These are phyloP conservation scores for Stenoptilia bipunctidactyla DNA, from an alignment of 2,888 invertebrate species.

Conservation along the genomic window DNA sequence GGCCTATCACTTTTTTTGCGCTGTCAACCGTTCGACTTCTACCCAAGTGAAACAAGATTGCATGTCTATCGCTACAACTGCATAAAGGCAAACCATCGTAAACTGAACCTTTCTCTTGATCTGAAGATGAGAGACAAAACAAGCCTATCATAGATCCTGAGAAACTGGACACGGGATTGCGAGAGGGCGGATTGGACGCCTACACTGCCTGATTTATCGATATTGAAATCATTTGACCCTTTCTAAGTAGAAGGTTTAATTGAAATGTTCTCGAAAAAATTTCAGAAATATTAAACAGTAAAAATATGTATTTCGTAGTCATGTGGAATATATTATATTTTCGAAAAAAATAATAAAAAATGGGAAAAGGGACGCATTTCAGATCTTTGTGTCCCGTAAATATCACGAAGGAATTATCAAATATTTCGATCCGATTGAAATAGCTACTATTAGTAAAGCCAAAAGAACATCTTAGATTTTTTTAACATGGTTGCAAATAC, in stretches of 20 bases:
- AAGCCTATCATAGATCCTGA: not conserved
- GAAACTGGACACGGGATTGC: not conserved
- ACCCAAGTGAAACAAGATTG: conserved; percentile 20
- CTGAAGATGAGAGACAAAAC: not conserved
- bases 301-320: too few relatives aligned
- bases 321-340: too few relatives aligned
- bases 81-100: not conserved
- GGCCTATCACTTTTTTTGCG: conserved; percentile 33
- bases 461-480: too few relatives aligned
- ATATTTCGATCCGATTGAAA: too few relatives aligned
- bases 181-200: conserved; percentile 23
- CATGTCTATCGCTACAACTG: conserved; percentile 13
- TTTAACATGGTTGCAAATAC: too few relatives aligned
- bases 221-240: conserved; percentile 21
- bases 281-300: too few relatives aligned
- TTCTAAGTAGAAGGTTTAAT: not conserved
- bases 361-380: too few relatives aligned
- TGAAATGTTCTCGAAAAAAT: too few relatives aligned
- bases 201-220: conserved; percentile 41
- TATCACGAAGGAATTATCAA: too few relatives aligned
- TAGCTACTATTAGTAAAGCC: too few relatives aligned
- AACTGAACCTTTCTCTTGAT: not conserved
- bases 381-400: too few relatives aligned
- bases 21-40: conserved; percentile 28
- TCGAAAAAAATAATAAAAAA: too few relatives aligned